Evolutionary conservation across 2,113 vertebrate species (phyloP), one percentile per base, ranked within the genome.

Genomic region (Pseudopipra pipra): DNA sequence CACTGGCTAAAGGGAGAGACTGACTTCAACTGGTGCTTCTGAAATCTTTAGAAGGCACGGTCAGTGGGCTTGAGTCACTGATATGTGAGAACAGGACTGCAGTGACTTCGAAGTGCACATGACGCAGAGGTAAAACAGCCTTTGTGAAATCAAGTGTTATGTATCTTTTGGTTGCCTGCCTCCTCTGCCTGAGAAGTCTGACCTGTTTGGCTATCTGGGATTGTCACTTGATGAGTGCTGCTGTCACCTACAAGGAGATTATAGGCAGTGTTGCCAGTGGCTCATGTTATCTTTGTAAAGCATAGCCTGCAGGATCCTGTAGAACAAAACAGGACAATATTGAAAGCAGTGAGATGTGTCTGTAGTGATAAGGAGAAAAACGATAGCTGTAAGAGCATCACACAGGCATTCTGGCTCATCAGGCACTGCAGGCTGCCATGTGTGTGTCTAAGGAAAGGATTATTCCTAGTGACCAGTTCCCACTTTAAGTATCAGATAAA

Each of bases 271-370:
- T 65, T 93, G 88, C 58, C 90, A 85, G 82, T 79, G 43, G 58
- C 68, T 88, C 54, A 30, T 28, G 87, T 85, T 90, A 87, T 90
- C 95, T 95, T 68, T 84, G 66, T 80, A 83, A 85, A 93, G 77
- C 63, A 89, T 87, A 91, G 85, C 80, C 70, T 87, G 67, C 71
- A 95, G 78, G 77, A 75, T 80, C 41, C 82, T 51, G 18, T 83
- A 89, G 85, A 96, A 94, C 90, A 95, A 95, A 96, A 68, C 0
- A 1, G 39, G 79, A 70, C 80, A 83, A 80, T 94, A 92, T 83
- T 85, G 84, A 94, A 88, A 93, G 62, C 56, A 72, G 41, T 59
- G 89, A 95, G 77, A 90, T 85, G 87, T 75, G 88, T 85, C 89
- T 95, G 67, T 41, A 77, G 66, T 31, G 79, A 85, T 54, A 71